Evolutionary conservation across 2,113 vertebrate species (phyloP).

Genomic region (Leptosomus discolor): DNA sequence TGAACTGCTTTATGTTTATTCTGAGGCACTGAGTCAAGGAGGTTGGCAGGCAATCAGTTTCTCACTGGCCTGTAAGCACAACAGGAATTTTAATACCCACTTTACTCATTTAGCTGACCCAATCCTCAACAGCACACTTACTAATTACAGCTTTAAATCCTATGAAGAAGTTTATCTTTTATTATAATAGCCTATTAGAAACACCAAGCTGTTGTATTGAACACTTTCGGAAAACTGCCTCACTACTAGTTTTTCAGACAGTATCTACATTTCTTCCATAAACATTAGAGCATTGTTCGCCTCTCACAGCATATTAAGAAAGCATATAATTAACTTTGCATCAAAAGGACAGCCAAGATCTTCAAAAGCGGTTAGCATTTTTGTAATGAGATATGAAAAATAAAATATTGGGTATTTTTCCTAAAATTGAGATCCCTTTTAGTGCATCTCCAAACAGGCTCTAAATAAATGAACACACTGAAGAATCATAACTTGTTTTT

Average conservation of each 20-base stretch:
- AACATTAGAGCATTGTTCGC: not conserved
- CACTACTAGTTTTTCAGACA: not conserved
- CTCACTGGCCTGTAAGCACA: conserved; percentile 3
- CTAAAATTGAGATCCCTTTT: not conserved
- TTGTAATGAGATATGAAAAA: not conserved
- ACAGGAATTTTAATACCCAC: conserved; percentile 39
- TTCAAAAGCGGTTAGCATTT: not conserved
- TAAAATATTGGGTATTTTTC: not conserved
- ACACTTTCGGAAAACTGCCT: not conserved
- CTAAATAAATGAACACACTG: not conserved
- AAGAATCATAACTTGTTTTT: not conserved
- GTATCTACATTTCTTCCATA: not conserved
- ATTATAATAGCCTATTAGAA: not conserved
- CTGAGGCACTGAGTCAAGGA: conserved; percentile 11
- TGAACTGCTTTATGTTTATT: conserved; percentile 10
- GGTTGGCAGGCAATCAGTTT: conserved; percentile 20
- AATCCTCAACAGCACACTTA: not conserved
- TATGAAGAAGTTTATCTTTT: conserved; percentile 14
- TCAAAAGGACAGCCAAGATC: not conserved
- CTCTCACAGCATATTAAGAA: not conserved
- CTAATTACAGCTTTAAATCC: conserved; percentile 34
- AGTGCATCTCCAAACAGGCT: not conserved
- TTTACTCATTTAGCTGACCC: conserved; percentile 18
- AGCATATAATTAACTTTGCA: not conserved
- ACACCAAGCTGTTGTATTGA: not conserved